These are phyloP conservation scores for Sorex fumeus DNA, from an alignment of 2,113 vertebrate species.

Conservation along the genomic window DNA sequence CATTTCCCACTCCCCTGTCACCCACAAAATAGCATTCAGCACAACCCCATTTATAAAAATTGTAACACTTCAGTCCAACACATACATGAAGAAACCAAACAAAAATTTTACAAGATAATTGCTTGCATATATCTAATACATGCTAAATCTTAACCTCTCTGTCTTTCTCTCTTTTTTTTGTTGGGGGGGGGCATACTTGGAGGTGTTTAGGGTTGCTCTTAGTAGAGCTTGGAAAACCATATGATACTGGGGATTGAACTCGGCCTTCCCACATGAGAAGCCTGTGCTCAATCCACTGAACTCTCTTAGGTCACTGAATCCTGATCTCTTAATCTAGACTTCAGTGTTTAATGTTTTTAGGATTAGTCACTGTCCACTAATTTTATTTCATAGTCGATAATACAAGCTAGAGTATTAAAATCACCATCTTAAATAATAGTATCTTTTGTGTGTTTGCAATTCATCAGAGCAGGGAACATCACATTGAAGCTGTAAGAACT, in stretches of 20 bases:
- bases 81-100: neutral
- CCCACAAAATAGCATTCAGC: too few species aligned
- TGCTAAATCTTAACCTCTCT: constrained; percentile 7
- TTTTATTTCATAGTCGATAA: constrained; percentile 38
- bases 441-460: neutral
- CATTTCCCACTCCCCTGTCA: too few species aligned
- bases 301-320: neutral
- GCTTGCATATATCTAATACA: neutral
- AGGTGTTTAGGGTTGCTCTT: too few species aligned
- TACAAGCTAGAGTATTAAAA: constrained; percentile 31
- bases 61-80: neutral
- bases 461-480: constrained; percentile 31
- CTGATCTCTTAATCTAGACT: neutral
- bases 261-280: too few species aligned
- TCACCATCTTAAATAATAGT: constrained; percentile 7
- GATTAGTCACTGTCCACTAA: constrained; percentile 11
- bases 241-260: too few species aligned
- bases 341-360: constrained; percentile 26
- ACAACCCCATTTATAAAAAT: too few species aligned
- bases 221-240: too few species aligned
- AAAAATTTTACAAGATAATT: constrained; percentile 13
- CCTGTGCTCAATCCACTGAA: too few species aligned
- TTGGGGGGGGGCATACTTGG: too few species aligned
- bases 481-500: constrained; percentile 7
- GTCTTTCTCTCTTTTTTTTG: too few species aligned